Conservation (phyloP, 1,140 invertebrate genomes). For the Acromyrmex charruanus region DNA sequence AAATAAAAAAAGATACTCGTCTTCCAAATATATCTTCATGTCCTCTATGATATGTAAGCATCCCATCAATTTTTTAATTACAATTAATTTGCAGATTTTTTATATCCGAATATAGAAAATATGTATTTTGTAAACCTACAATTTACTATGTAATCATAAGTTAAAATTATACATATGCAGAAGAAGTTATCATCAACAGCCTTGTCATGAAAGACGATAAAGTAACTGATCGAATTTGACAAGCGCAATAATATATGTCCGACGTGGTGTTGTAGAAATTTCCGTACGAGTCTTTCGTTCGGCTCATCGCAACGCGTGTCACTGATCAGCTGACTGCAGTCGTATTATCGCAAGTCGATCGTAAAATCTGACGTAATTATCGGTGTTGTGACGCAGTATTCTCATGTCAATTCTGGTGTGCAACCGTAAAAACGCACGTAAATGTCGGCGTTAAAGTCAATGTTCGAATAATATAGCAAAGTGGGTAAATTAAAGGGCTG, state of each 20-base stretch:
- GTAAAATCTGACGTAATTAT: slow-evolving; percentile 31
- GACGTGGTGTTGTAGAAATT: slow-evolving; percentile 48
- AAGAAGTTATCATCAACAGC: not conserved
- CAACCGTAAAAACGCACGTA: slow-evolving; percentile 24
- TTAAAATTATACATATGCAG: not conserved
- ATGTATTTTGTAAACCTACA: not conserved
- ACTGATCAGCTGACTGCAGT: slow-evolving; percentile 41
- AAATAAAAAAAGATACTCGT: not conserved
- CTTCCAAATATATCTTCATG: not conserved
- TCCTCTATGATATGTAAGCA: not conserved
- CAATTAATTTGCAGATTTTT: not conserved
- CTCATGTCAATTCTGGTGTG: not conserved
- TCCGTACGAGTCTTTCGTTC: slow-evolving; percentile 6
- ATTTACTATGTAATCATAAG: not conserved
- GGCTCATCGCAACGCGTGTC: not conserved
- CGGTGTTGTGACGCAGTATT: not conserved
- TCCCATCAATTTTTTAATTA: not conserved
- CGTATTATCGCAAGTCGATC: not conserved
- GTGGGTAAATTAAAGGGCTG: not conserved
- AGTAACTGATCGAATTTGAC: slow-evolving; percentile 67
- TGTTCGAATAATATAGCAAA: slow-evolving; percentile 7
- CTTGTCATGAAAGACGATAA: slow-evolving; percentile 54
- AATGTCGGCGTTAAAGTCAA: slow-evolving; percentile 12
- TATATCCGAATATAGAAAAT: not conserved
- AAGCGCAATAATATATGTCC: slow-evolving; percentile 65